These are phyloP conservation scores for Chaunax sp. DNA, from an alignment of 2,797 vertebrate genomes.

Conservation along the genomic window DNA sequence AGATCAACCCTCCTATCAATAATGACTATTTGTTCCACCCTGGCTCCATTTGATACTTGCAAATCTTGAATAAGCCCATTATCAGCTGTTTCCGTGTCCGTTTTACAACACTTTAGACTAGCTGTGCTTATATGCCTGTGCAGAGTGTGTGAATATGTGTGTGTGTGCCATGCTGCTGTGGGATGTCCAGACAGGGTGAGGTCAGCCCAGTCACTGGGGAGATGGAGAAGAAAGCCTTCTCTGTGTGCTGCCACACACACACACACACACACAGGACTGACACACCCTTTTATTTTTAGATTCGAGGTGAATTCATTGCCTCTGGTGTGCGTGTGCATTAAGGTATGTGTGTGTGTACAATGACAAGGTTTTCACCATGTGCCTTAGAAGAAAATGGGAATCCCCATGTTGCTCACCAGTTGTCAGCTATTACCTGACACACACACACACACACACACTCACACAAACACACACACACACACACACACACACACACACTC, in stretches of 20 bases:
- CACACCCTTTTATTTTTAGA: conserved; percentile 78
- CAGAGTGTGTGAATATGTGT: conserved; percentile 36
- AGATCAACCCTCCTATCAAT: neutral
- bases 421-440: conserved; percentile 62
- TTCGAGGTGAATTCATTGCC: conserved; percentile 59
- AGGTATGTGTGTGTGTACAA: conserved; percentile 14
- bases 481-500: conserved; percentile 20
- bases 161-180: conserved; percentile 42
- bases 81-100: conserved; percentile 20
- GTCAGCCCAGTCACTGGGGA: conserved; percentile 55
- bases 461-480: conserved; percentile 15
- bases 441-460: conserved; percentile 27
- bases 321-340: neutral
- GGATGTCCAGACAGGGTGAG: conserved; percentile 73
- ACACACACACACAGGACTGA: conserved; percentile 38
- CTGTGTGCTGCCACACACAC: conserved; percentile 62
- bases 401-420: conserved; percentile 67
- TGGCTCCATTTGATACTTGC: neutral
- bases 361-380: conserved; percentile 60
- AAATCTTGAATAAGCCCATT: neutral
- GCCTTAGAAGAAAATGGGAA: conserved; percentile 39
- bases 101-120: conserved; percentile 12
- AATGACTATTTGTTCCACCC: neutral
- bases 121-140: conserved; percentile 41
- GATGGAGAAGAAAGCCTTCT: conserved; percentile 75